Conservation (phyloP, 2,888 invertebrate species). For the Thereva unica region DNA sequence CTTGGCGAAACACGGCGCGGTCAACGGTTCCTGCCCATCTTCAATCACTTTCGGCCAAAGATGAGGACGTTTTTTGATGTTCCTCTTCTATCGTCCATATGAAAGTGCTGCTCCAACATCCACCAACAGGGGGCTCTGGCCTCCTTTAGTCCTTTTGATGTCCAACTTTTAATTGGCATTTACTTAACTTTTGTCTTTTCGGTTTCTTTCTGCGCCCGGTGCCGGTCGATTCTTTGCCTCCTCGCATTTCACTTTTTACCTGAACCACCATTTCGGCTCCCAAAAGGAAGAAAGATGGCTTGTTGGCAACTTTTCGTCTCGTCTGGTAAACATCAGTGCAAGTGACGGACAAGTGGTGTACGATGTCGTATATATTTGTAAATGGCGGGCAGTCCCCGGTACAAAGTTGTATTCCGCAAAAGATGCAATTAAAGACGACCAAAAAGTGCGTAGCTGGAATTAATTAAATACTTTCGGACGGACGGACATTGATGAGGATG, state of each 20-base stretch:
- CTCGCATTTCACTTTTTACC: no score
- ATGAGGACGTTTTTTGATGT: no score
- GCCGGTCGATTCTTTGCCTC: neutral
- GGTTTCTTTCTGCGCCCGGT: neutral
- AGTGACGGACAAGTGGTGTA: neutral
- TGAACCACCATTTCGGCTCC: no score
- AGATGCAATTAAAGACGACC: slow-evolving; percentile 21
- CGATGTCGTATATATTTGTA: slow-evolving; percentile 1
- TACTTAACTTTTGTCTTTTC: slow-evolving; percentile 22
- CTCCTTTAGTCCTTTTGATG: neutral
- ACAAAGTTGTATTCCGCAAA: slow-evolving; percentile 6
- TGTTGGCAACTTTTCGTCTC: slow-evolving; percentile 1
- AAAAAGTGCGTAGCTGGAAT: slow-evolving; percentile 22
- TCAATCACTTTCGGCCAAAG: slow-evolving; percentile 4
- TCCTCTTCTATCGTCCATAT: no score
- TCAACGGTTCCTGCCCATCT: neutral
- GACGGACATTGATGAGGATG: neutral
- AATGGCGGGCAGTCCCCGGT: neutral
- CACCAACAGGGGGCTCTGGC: neutral
- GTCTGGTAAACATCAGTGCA: no score
- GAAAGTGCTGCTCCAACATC: neutral
- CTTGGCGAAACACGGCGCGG: no score
- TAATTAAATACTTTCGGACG: slow-evolving; percentile 17
- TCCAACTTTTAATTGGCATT: slow-evolving; percentile 26
- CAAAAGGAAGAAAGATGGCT: neutral